Percentiles rank a stretch among this genome's conserved stretches.
These are phyloP conservation scores for Tapera naevia DNA, from an alignment of 2,797 vertebrate genomes.

Conservation along the genomic window DNA sequence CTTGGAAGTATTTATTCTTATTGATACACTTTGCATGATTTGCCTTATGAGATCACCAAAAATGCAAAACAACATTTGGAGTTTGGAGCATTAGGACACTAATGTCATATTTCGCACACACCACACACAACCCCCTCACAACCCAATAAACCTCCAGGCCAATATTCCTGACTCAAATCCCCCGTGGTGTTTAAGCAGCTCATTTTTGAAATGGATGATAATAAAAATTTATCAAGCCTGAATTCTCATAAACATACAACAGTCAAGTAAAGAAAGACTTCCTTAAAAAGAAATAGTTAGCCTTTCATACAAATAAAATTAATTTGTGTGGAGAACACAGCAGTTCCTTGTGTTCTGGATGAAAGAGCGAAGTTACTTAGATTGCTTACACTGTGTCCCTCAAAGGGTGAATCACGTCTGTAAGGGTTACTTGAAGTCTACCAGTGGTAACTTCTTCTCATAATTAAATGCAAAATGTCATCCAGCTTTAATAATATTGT, in stretches of 20 bases:
- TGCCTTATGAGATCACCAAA: neutral
- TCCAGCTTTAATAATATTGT: neutral
- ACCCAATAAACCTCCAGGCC: too few species aligned
- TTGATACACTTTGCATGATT: neutral
- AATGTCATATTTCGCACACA: neutral
- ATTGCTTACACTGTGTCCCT: neutral
- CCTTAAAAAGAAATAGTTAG: neutral
- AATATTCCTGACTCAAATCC: neutral
- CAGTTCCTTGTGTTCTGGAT: neutral
- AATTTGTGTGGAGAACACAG: neutral
- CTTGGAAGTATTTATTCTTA: neutral
- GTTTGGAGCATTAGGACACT: neutral
- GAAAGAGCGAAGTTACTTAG: neutral
- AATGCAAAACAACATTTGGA: neutral
- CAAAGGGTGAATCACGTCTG: neutral
- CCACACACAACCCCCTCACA: neutral
- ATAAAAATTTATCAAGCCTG: neutral
- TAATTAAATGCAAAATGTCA: neutral
- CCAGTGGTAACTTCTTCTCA: neutral
- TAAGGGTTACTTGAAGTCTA: neutral
- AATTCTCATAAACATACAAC: neutral
- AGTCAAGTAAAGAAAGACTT: neutral
- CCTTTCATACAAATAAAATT: neutral
- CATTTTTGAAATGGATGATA: neutral
- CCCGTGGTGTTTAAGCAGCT: neutral